These are phyloP conservation scores for Emydoidea blandingii DNA, from an alignment of 2,797 vertebrate genomes.

Conservation along the genomic window DNA sequence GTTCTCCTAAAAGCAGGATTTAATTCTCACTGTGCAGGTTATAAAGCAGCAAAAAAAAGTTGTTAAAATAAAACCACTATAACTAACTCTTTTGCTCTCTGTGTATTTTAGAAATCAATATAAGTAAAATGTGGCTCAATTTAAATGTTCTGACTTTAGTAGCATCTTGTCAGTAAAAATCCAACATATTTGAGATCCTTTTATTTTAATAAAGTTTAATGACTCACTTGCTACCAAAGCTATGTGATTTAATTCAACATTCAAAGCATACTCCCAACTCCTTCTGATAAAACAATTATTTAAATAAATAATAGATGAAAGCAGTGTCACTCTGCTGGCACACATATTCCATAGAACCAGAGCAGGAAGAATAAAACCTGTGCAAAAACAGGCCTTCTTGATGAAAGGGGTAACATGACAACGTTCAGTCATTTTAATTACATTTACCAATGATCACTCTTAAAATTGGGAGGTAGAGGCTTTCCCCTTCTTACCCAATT, in stretches of 20 bases:
- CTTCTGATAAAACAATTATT: constrained; percentile 60
- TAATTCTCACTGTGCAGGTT: constrained; percentile 59
- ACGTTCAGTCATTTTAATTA: not conserved
- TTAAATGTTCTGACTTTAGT: constrained; percentile 57
- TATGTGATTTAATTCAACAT: constrained; percentile 71
- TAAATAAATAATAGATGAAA: constrained; percentile 77
- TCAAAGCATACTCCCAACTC: constrained; percentile 70
- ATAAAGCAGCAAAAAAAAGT: constrained; percentile 23
- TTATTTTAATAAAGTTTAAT: constrained; percentile 71
- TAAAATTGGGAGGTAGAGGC: not conserved
- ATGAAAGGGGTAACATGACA: not conserved
- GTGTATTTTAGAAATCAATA: constrained; percentile 37
- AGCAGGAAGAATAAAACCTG: not conserved
- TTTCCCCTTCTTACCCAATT: not conserved
- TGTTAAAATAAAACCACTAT: constrained; percentile 6
- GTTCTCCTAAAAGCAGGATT: constrained; percentile 45
- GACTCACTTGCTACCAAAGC: constrained; percentile 49
- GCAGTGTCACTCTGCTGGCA: constrained; percentile 56
- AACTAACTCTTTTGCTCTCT: constrained; percentile 17
- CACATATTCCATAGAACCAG: not conserved
- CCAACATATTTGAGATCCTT: constrained; percentile 19
- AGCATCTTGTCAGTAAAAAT: constrained; percentile 63
- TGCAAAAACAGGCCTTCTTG: not conserved
- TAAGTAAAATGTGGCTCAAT: constrained; percentile 41
- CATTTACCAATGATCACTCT: constrained; percentile 15